Evolutionary conservation across 2,888 invertebrate species (phyloP), one percentile per base, ranked within the genome.

Genomic region (Eledone cirrhosa): DNA sequence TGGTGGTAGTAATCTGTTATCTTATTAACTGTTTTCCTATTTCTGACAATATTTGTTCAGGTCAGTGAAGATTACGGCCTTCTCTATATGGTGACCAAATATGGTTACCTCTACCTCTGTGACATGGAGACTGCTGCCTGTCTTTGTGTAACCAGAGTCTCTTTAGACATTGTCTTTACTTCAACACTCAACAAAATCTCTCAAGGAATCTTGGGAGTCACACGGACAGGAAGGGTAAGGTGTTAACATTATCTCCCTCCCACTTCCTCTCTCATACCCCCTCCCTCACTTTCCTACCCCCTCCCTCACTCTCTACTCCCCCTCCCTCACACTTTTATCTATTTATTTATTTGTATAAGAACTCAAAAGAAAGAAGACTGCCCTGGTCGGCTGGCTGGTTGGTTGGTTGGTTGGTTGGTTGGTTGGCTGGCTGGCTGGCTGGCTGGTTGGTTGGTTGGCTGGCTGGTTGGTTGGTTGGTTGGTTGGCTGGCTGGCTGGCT

Each of bases 21-120:
- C 29, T 16, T 59, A n/a, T 33, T 41, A 11, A 11, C 41, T 41
- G 8, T 41, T 41, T 3, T 41, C 41, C 41, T 41, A 8, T 41
- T 41, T n/a, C n/a, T n/a, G n/a, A n/a, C n/a, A 16, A 69, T 69
- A 16, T 24, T 65, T 65, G 8, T 84, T 7, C 84, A 91, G 91
- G 89, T 90, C n/a, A 90, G 89, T 31, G 81, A 83, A 11, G 85
- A 87, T 74, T 86, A 86, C 77, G 90, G 90, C 4, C 83, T 91
- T 79, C 85, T 91, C 77, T 91, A 90, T 82, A 83, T 90, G 74
- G 83, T 90, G 24, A 90, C 91, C 27, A 91, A 91, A 81, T 91
- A 91, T 83, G 90, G 91, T 24, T 88, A 87, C 80, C 83, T 91
- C 81, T 90, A 90, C 83, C 82, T 91, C 67, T 90, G 89, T 86